These are phyloP conservation scores for Danio jaintianensis DNA, from an alignment of 2,797 vertebrate species.

Conservation along the genomic window DNA sequence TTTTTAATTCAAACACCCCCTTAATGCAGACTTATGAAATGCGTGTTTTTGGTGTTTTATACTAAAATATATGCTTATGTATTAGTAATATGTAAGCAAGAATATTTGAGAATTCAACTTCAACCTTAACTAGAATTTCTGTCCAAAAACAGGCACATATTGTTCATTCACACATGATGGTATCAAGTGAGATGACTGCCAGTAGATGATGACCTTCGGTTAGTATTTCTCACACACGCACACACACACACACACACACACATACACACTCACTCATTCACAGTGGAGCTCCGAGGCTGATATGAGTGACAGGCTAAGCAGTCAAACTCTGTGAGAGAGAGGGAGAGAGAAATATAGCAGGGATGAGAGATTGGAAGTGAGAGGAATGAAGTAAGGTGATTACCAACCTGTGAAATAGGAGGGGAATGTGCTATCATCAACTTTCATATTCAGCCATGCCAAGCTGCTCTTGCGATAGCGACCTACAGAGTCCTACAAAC, in stretches of 20 bases:
- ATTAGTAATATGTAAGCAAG: neutral
- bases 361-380: constrained; percentile 37
- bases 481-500: constrained; percentile 5
- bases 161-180: constrained; percentile 29
- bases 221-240: constrained; percentile 34
- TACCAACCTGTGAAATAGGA: constrained; percentile 38
- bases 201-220: constrained; percentile 27
- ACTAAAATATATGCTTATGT: neutral
- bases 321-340: constrained; percentile 25
- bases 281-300: constrained; percentile 22
- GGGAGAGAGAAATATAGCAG: constrained; percentile 32
- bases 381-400: constrained; percentile 31
- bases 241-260: constrained; percentile 20
- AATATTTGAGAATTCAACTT: constrained; percentile 7
- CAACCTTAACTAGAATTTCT: neutral
- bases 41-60: neutral
- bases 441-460: constrained; percentile 31
- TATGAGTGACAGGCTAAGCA: constrained; percentile 43
- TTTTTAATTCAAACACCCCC: neutral
- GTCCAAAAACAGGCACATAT: neutral
- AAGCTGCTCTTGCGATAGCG: constrained; percentile 17
- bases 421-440: constrained; percentile 32
- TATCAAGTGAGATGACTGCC: constrained; percentile 15
- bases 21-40: neutral
- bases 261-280: neutral